phyloP scores from a whole-genome alignment of 2,797 vertebrate genomes.

The Gastrophryne carolinensis region DNA sequence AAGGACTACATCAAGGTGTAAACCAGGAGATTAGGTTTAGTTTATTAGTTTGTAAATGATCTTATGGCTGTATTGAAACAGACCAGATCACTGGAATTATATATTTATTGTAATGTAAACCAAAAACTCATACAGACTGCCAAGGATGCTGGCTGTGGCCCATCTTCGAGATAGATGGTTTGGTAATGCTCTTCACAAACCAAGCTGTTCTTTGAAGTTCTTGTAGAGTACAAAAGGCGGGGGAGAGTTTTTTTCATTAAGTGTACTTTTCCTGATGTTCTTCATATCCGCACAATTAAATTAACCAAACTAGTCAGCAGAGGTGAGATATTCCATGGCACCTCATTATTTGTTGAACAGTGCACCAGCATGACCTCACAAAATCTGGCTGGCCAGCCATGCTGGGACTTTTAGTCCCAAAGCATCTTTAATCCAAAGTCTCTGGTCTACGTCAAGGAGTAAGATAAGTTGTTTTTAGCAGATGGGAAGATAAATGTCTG shows the following conservation, averaged over 20 bases:
- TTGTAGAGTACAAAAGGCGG: background rate
- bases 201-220: background rate
- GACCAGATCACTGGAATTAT: conserved; percentile 13
- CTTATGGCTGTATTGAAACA: background rate
- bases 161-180: background rate
- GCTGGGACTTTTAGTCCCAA: background rate
- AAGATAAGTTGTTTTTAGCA: background rate
- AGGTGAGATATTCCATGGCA: background rate
- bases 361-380: no score
- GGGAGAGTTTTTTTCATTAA: background rate
- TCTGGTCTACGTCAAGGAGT: background rate
- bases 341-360: background rate
- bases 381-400: background rate
- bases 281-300: no score
- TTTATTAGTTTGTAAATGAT: background rate
- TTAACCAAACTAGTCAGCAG: background rate
- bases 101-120: background rate
- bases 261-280: background rate
- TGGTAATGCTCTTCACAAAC: background rate
- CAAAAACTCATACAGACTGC: background rate
- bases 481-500: background rate
- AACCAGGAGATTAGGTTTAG: background rate
- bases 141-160: conserved; percentile 9
- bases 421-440: background rate
- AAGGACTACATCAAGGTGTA: background rate